Base-by-base conservation (phyloP, 2,888 invertebrate species). In the Scaptomyza cyrtandrae region DNA sequence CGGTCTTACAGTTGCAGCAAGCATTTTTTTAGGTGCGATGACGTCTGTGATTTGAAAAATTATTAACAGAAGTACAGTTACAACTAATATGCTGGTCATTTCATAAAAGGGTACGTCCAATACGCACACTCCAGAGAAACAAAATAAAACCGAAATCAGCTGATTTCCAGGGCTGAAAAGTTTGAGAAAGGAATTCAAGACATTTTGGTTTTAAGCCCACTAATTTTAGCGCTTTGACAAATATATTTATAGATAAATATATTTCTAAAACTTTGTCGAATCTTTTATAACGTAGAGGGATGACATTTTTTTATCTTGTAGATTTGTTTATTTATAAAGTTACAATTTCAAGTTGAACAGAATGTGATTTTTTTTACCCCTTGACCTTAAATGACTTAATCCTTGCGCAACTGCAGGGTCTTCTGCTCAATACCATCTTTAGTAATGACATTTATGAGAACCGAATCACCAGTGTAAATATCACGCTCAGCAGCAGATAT, bases 401-500 rank as follows among this genome's bases (percentile, higher is more conserved):
- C 99, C 92, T 95, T 96, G 90, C 99, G 95, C 68, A 99, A 94
- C 68, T 95, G 94, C 92, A 97, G 79, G 94, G 95, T 90, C 94
- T 95, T 90, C 4, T 95, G 94, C 74, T 94, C 93, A 65, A 97
- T 94, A 1, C 98, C 98, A 92, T 95, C 96, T 80, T 96, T 96
- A 16, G 98, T 98, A 78, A 99, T 96, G 70, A 98, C 94, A 82
- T 96, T 95, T 77, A 99, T 96, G 67, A 94, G 93, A 80, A 99
- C 95, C 64, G 95, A 95, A 93, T 99, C 99, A 52, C 99, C 99
- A 63, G 99, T 99, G 89, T 98, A 97, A 88, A 99, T 99, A 91
- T 99, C 99, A 90, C 99, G 95, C 91, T 99, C 99, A 1, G 99
- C 97, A 4, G 99, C 99, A 58, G 99, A 98, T 82, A 98, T 98